phyloP scores from a whole-genome alignment of 2,888 invertebrate species.

The Sipha maydis region DNA sequence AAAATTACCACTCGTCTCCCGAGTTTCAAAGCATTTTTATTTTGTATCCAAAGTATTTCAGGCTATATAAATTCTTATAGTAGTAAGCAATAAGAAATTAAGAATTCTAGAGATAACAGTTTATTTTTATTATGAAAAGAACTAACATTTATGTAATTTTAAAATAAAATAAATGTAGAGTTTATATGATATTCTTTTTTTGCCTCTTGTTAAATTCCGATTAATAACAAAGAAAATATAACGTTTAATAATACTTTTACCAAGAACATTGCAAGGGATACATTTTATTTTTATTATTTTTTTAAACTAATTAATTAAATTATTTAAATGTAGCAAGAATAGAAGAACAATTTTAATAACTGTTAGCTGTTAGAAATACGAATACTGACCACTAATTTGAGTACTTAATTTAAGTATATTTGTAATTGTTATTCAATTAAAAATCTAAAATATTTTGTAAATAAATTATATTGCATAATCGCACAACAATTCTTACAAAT shows the following conservation, averaged over 20 bases:
- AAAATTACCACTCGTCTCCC: conserved; percentile 26
- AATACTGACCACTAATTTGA: too few relatives aligned
- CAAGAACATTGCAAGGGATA: background rate
- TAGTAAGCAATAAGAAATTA: conserved; percentile 37
- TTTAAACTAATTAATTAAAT: too few relatives aligned
- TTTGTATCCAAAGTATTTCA: conserved; percentile 21
- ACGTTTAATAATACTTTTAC: background rate
- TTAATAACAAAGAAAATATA: background rate
- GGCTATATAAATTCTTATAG: conserved; percentile 11
- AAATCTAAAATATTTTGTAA: too few relatives aligned
- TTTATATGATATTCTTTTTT: background rate
- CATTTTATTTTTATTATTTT: background rate
- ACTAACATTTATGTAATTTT: background rate
- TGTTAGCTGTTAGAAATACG: too few relatives aligned
- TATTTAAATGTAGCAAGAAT: too few relatives aligned
- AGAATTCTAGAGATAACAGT: conserved; percentile 16
- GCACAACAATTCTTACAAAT: too few relatives aligned
- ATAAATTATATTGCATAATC: too few relatives aligned
- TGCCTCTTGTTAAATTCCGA: background rate
- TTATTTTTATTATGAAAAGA: background rate
- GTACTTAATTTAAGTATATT: too few relatives aligned
- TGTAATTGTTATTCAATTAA: too few relatives aligned
- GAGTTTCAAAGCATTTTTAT: conserved; percentile 46
- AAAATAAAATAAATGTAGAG: background rate
- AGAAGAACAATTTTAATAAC: too few relatives aligned